Evolutionary conservation across 2,797 vertebrate genomes (phyloP).

Genomic region (Triplophysa yarkandensis): DNA sequence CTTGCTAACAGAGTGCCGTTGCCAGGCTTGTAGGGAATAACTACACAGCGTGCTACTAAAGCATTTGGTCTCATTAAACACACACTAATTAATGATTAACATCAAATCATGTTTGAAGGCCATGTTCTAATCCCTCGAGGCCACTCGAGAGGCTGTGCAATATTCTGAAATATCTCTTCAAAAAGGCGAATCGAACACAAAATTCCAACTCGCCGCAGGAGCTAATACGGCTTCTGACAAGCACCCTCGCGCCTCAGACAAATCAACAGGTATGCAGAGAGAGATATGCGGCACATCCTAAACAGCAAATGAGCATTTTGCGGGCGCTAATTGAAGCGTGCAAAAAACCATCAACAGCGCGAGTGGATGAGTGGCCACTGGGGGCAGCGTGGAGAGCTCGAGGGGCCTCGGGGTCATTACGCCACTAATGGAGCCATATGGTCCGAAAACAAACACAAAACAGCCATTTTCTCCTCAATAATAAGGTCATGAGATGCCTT

Average conservation of each 20-base stretch:
- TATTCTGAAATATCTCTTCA: slow-evolving; percentile 39
- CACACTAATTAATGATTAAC: slow-evolving; percentile 58
- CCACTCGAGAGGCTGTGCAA: slow-evolving; percentile 18
- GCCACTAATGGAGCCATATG: slow-evolving; percentile 82
- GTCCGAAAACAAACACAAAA: slow-evolving; percentile 80
- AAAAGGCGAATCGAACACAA: not conserved
- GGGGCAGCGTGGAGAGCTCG: slow-evolving; percentile 61
- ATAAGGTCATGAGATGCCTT: slow-evolving; percentile 74
- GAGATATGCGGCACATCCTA: slow-evolving; percentile 34
- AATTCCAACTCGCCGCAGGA: slow-evolving; percentile 3
- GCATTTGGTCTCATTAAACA: slow-evolving; percentile 59
- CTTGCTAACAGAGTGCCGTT: slow-evolving; percentile 26
- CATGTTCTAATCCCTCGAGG: slow-evolving; percentile 47
- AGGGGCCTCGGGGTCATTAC: slow-evolving; percentile 77
- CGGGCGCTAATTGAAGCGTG: slow-evolving; percentile 58
- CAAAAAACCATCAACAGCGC: slow-evolving; percentile 53
- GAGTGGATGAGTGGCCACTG: slow-evolving; percentile 58
- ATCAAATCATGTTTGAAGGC: slow-evolving; percentile 51
- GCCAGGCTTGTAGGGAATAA: slow-evolving; percentile 36
- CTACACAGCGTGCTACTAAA: slow-evolving; percentile 42
- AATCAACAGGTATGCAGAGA: slow-evolving; percentile 48
- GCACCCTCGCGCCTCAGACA: not conserved
- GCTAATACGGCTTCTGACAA: slow-evolving; percentile 17
- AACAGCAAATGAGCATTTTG: slow-evolving; percentile 51
- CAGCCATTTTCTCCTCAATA: slow-evolving; percentile 62